These are phyloP conservation scores for Frankliniella fusca DNA, from an alignment of 2,888 invertebrate genomes.

Conservation along the genomic window DNA sequence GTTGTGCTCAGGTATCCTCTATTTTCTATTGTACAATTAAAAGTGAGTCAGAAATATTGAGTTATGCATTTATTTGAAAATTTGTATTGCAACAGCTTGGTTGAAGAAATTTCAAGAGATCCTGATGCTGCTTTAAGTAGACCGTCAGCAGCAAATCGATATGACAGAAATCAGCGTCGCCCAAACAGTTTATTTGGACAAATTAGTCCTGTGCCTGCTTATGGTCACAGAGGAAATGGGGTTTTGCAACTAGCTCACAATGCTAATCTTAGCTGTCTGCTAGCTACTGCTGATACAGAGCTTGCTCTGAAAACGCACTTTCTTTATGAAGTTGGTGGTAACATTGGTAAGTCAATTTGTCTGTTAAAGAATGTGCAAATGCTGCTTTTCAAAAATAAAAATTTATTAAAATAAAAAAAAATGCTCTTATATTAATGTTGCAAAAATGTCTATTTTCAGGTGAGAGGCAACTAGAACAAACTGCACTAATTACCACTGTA, in stretches of 20 bases:
- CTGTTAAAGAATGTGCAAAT: background rate
- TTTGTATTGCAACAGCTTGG: background rate
- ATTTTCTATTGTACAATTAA: no score
- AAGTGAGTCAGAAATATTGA: background rate
- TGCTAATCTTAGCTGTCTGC: conserved; percentile 46
- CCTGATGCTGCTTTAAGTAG: background rate
- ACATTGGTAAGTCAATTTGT: conserved; percentile 49
- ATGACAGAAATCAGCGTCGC: background rate
- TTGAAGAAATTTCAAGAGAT: conserved; percentile 13
- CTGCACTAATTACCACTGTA: conserved; percentile 43
- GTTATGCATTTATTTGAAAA: background rate
- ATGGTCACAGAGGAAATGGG: background rate
- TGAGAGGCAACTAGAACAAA: conserved; percentile 44
- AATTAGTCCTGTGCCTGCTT: background rate
- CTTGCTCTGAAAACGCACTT: conserved; percentile 47
- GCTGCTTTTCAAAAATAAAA: background rate
- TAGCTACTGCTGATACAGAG: conserved; percentile 46
- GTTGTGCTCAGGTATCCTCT: conserved; percentile 48
- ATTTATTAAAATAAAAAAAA: conserved; percentile 1
- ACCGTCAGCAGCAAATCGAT: background rate
- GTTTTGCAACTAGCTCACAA: conserved; percentile 42
- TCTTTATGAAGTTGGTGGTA: conserved; percentile 53
- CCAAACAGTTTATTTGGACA: background rate
- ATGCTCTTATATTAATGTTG: no score
- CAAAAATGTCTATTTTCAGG: conserved; percentile 39